A percentile compares a stretch with the other conserved stretches of the same genome.
phyloP scores from a whole-genome alignment of 2,888 invertebrate genomes.

The Omphaloscelis lunosa region DNA sequence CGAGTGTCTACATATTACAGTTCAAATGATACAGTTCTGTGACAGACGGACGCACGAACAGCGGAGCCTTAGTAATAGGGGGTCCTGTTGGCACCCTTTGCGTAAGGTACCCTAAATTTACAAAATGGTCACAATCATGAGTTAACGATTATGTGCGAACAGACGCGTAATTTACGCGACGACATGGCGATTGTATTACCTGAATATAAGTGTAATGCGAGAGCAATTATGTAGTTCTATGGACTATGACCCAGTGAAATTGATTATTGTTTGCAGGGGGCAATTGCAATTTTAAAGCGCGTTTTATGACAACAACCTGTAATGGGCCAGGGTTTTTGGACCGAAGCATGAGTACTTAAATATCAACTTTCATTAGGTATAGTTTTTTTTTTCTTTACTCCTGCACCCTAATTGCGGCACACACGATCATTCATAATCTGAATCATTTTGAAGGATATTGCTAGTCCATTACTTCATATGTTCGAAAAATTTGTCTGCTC shows the following conservation, averaged over 20 bases:
- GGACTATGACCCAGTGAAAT: slow-evolving; percentile 26
- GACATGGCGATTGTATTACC: background rate
- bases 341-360: background rate
- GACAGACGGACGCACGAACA: too few species aligned
- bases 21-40: too few species aligned
- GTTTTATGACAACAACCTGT: slow-evolving; percentile 20
- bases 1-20: too few species aligned
- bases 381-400: background rate
- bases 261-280: slow-evolving; percentile 48
- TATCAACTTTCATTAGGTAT: background rate
- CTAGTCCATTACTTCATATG: too few species aligned
- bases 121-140: too few species aligned
- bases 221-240: slow-evolving; percentile 22
- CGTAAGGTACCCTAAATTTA: too few species aligned
- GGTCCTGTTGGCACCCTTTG: too few species aligned
- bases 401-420: too few species aligned
- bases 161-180: background rate
- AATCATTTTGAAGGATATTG: too few species aligned
- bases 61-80: too few species aligned
- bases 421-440: too few species aligned
- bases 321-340: background rate
- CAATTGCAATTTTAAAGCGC: slow-evolving; percentile 17
- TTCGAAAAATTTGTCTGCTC: too few species aligned
- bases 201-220: slow-evolving; percentile 18
- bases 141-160: background rate